These are phyloP conservation scores for Ispidina lecontei DNA, from an alignment of 2,797 vertebrate species.

Conservation along the genomic window DNA sequence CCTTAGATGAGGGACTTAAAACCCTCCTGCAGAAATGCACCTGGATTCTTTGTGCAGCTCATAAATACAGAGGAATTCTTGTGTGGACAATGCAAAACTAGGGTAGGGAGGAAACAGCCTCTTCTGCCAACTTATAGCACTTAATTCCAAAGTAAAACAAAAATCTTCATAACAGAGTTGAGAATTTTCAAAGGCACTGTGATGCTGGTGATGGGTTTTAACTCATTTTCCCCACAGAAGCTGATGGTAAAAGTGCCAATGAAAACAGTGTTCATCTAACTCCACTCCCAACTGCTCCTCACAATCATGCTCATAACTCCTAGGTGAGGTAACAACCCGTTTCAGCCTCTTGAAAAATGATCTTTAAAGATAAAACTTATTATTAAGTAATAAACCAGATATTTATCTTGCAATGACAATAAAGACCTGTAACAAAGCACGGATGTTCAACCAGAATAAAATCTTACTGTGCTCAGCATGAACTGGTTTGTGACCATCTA, in stretches of 20 bases:
- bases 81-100: too few species aligned
- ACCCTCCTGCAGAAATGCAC: too few species aligned
- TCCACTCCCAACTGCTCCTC: background rate
- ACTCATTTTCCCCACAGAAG: slow-evolving; percentile 7
- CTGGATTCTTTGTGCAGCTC: too few species aligned
- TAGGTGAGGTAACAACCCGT: background rate
- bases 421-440: background rate
- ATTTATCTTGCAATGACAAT: background rate
- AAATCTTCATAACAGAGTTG: background rate
- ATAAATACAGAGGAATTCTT: too few species aligned
- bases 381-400: slow-evolving; percentile 24
- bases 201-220: background rate
- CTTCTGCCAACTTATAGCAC: too few species aligned
- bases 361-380: slow-evolving; percentile 49
- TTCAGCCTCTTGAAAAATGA: slow-evolving; percentile 3
- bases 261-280: background rate
- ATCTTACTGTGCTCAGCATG: background rate
- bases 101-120: too few species aligned
- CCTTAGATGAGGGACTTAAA: too few species aligned
- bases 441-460: background rate
- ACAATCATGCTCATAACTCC: slow-evolving; percentile 1
- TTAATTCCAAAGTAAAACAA: too few species aligned
- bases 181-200: background rate
- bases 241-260: background rate
- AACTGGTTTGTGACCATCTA: background rate